These are phyloP conservation scores for Athene cunicularia DNA, from an alignment of 2,113 vertebrate genomes.

Conservation along the genomic window DNA sequence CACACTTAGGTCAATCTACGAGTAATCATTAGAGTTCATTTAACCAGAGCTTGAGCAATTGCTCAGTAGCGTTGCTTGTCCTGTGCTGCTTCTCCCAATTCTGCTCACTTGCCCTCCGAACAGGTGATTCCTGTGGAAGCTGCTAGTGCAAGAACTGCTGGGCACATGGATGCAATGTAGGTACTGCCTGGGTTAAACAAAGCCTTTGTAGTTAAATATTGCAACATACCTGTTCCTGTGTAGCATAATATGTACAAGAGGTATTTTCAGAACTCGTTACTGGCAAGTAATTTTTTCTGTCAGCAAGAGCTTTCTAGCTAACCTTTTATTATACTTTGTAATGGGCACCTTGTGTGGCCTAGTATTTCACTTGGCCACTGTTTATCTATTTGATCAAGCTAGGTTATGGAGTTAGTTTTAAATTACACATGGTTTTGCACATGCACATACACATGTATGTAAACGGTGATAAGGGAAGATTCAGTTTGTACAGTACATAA, in stretches of 20 bases:
- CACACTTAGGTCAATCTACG: background rate
- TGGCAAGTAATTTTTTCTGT: background rate
- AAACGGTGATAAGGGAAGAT: background rate
- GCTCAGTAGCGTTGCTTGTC: background rate
- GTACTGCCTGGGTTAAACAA: background rate
- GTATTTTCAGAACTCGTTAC: background rate
- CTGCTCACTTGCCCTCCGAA: background rate
- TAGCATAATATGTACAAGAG: background rate
- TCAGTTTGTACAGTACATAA: background rate
- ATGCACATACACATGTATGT: background rate
- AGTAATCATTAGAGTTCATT: background rate
- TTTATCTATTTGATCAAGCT: background rate
- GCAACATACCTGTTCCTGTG: background rate
- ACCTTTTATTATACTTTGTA: background rate
- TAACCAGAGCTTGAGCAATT: background rate
- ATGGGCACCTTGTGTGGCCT: background rate
- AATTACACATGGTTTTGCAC: accelerated
- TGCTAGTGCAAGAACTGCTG: background rate
- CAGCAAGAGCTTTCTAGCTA: background rate
- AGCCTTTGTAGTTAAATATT: background rate
- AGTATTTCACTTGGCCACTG: background rate
- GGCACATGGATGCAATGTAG: background rate
- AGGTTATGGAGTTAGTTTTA: background rate
- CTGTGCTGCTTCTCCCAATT: background rate
- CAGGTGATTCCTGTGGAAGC: background rate